Evolutionary conservation across 1,140 invertebrate genomes (phyloP).

Genomic region (Cyphomyrmex costatus): DNA sequence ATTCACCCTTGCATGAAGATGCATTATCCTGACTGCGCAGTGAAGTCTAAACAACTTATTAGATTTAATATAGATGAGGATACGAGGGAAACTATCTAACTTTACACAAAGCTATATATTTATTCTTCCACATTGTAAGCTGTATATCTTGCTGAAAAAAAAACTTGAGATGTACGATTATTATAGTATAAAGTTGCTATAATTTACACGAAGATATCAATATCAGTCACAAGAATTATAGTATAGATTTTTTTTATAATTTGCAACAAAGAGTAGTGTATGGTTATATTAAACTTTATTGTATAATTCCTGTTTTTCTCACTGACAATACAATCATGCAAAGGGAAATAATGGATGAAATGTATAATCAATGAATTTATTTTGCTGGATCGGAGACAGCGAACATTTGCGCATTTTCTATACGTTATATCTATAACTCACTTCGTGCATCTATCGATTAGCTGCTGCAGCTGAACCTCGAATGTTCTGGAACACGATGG

Average conservation of each 20-base stretch:
- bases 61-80: slow-evolving; percentile 25
- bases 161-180: neutral
- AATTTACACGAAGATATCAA: slow-evolving; percentile 18
- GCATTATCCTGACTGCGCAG: neutral
- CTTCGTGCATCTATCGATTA: slow-evolving; percentile 77
- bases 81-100: neutral
- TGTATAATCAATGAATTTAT: slow-evolving; percentile 24
- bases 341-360: slow-evolving; percentile 11
- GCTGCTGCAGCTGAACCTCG: slow-evolving; percentile 66
- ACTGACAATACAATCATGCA: neutral
- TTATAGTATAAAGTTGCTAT: neutral
- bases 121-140: neutral
- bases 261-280: neutral
- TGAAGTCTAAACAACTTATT: slow-evolving; percentile 27
- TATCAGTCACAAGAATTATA: neutral
- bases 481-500: slow-evolving; percentile 72
- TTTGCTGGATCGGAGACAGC: neutral
- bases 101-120: neutral
- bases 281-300: slow-evolving; percentile 4
- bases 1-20: neutral
- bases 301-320: slow-evolving; percentile 2
- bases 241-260: slow-evolving; percentile 10
- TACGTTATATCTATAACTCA: slow-evolving; percentile 46
- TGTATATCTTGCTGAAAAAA: neutral
- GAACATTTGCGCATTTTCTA: slow-evolving; percentile 6